Percentiles rank a stretch among this genome's conserved stretches.
phyloP scores from a whole-genome alignment of 2,113 vertebrate species.

The Willisornis vidua region DNA sequence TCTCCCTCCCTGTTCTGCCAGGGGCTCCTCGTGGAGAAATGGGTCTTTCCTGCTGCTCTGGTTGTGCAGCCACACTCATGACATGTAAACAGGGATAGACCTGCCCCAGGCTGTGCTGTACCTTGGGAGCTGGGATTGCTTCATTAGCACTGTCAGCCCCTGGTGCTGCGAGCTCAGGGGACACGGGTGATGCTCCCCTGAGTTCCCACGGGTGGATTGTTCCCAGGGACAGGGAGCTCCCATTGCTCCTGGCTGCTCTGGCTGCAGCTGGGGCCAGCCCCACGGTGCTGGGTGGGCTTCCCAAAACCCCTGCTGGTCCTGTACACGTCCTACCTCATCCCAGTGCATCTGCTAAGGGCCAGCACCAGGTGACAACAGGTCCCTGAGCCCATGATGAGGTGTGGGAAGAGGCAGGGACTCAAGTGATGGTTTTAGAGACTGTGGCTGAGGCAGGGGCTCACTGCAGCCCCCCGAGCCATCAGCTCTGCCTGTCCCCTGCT shows the following conservation, averaged over 20 bases:
- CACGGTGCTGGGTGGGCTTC: not conserved
- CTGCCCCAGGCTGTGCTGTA: not conserved
- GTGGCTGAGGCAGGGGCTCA: not conserved
- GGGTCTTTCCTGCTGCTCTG: not conserved
- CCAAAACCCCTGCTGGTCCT: not conserved
- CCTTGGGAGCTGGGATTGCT: not conserved
- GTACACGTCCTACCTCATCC: rapidly evolving
- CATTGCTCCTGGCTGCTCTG: not conserved
- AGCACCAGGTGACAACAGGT: not conserved
- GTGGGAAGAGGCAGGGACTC: not conserved
- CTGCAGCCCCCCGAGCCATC: not conserved
- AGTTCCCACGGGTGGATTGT: not conserved
- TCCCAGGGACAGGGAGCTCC: not conserved
- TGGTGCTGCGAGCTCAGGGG: not conserved
- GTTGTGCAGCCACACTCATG: not conserved
- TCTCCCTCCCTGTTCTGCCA: not conserved
- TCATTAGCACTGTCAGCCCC: rapidly evolving
- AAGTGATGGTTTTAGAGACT: not conserved
- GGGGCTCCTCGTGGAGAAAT: rapidly evolving
- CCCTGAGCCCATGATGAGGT: rapidly evolving
- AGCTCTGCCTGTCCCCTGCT: not conserved
- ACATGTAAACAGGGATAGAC: rapidly evolving
- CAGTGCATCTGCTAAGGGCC: rapidly evolving
- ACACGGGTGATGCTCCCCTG: not conserved
- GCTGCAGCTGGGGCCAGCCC: not conserved